A percentile compares a stretch with the other conserved stretches of the same genome.
phyloP scores from a whole-genome alignment of 2,797 vertebrate species.

The Lateolabrax maculatus region DNA sequence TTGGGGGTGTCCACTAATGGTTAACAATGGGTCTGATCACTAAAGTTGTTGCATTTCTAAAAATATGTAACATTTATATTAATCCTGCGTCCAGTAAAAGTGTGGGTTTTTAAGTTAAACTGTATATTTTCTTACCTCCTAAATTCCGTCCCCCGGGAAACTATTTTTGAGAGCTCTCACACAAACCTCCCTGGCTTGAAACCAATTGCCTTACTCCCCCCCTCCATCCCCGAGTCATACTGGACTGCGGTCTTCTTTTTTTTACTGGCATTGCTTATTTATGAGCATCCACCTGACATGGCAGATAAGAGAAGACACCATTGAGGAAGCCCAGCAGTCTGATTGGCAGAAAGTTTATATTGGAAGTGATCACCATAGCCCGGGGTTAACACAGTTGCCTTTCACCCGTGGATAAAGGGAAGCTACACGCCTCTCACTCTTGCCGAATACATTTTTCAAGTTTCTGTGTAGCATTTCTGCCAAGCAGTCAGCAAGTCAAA shows the following conservation, averaged over 20 bases:
- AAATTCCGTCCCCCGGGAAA: not conserved
- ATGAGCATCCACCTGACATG: slow-evolving; percentile 41
- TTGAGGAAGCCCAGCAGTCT: not conserved
- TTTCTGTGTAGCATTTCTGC: not conserved
- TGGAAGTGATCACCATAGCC: slow-evolving; percentile 32
- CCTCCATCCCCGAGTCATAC: not conserved
- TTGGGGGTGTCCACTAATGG: not conserved
- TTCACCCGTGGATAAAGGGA: slow-evolving; percentile 20
- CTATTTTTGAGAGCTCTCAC: slow-evolving; percentile 1
- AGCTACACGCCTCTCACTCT: not conserved
- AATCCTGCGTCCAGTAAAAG: not conserved
- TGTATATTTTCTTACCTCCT: not conserved
- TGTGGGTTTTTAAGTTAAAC: not conserved
- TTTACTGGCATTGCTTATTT: slow-evolving; percentile 34
- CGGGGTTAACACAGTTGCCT: slow-evolving; percentile 14
- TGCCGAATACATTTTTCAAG: slow-evolving; percentile 5
- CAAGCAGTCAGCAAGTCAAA: not conserved
- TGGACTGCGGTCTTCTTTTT: not conserved
- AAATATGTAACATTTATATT: not conserved
- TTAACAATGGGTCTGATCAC: not conserved
- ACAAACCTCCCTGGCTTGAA: not conserved
- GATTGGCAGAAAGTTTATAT: slow-evolving; percentile 36
- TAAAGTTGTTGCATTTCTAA: not conserved
- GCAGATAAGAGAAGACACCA: slow-evolving; percentile 26
- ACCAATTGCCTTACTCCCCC: not conserved